Evolutionary conservation across 2,113 vertebrate species (phyloP).

Genomic region (Vanacampus margaritifer): DNA sequence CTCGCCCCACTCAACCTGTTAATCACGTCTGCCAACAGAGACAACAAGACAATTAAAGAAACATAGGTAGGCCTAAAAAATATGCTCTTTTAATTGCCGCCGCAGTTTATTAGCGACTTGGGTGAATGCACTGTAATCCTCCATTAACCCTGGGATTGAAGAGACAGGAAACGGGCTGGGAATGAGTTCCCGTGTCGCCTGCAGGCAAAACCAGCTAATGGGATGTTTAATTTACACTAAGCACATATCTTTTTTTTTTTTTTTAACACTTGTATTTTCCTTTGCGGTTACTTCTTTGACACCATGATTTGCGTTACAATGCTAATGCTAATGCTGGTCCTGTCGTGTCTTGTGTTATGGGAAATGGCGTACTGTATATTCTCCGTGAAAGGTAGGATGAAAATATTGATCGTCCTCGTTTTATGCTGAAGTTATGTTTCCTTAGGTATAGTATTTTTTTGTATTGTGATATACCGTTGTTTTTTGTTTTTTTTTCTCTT

Average conservation of each 20-base stretch:
- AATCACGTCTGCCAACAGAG: slow-evolving; percentile 54
- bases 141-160: slow-evolving; percentile 47
- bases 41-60: slow-evolving; percentile 59
- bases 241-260: neutral
- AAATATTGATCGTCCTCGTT: no score
- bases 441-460: no score
- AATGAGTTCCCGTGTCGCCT: slow-evolving; percentile 6
- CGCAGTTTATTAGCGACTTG: slow-evolving; percentile 53
- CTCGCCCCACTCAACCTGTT: slow-evolving; percentile 38
- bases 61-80: slow-evolving; percentile 42
- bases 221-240: slow-evolving; percentile 4
- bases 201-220: neutral
- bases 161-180: neutral
- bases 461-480: no score
- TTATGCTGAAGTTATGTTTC: no score
- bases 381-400: no score
- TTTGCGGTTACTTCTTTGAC: neutral
- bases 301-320: no score
- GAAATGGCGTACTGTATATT: no score
- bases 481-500: no score
- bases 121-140: slow-evolving; percentile 37
- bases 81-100: slow-evolving; percentile 61
- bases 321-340: neutral
- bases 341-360: no score
- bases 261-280: neutral